phyloP scores from a whole-genome alignment of 2,888 invertebrate species.

The Philonicus albiceps region DNA sequence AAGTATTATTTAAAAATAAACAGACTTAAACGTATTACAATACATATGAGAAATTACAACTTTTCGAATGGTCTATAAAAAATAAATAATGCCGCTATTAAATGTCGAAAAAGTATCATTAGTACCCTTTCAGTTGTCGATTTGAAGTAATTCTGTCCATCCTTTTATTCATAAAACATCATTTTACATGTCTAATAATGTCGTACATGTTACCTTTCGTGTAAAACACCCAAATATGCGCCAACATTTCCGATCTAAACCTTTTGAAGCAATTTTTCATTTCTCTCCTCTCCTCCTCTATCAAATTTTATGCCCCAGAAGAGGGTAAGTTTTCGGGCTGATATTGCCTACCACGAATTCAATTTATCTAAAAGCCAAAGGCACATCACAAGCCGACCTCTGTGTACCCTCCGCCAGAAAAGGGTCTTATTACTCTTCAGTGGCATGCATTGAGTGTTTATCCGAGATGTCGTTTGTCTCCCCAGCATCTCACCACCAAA shows the following conservation, averaged over 20 bases:
- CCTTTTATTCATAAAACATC: neutral
- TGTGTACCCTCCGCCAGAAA: neutral
- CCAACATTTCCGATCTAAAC: neutral
- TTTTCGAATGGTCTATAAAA: neutral
- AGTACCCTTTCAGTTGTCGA: neutral
- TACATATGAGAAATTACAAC: neutral
- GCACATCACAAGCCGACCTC: neutral
- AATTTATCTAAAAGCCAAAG: neutral
- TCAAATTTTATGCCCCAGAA: neutral
- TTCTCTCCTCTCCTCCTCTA: neutral
- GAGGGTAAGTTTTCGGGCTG: neutral
- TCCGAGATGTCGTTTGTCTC: neutral
- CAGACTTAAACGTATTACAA: too few relatives aligned
- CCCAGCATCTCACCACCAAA: neutral
- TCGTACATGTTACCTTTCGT: neutral
- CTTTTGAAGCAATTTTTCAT: neutral
- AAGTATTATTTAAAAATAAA: too few relatives aligned
- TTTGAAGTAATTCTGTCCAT: neutral
- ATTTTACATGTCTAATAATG: neutral
- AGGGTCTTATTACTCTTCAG: neutral
- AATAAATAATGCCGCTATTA: neutral
- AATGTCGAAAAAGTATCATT: neutral
- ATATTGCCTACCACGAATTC: neutral
- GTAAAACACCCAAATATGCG: neutral
- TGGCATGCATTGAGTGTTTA: neutral